Evolutionary conservation across 53 echinoderm and acorn worm genomes (phyloP), one percentile per base, ranked within the genome.

Genomic region (Astropecten irregularis): DNA sequence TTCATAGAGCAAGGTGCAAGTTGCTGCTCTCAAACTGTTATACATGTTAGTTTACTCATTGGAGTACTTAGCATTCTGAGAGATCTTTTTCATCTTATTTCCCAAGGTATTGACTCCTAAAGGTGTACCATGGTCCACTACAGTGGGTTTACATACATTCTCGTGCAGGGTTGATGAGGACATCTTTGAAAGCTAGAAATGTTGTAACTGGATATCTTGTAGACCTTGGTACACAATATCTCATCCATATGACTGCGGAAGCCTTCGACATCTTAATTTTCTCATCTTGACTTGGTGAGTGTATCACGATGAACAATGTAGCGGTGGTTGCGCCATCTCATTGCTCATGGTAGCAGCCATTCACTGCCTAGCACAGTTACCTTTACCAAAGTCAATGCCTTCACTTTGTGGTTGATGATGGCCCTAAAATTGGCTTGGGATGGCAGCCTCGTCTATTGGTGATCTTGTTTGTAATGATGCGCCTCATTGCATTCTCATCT

Each of bases 91-190:
- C 58, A 92, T 81, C 73, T 89, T 89, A 42, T 89, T 84, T 58
- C 74, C 74, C 38, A 92, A 29, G 3, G 90, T 93, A 60, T 79
- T 87, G 22, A 90, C 50, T n/a, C 93, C 90, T n/a, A 90, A 69
- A 15, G 84, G 84, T 34, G 87, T 70, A 92, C 90, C 84, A 90
- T 19, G 84, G 84, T 55, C 63, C 72, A 81, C 69, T 3, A 60
- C 87, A 30, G 52, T 46, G 4, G 63, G 10, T 62, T 85, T 85
- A 85, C 64, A 85, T 74, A 32, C 85, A 74, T 20, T 85, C 63
- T 49, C 6, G 31, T 29, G 46, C 85, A 29, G 85, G 73, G 58
- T 85, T 73, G 2, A 74, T n/a, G n/a, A n/a, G n/a, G 32, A 85
- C 49, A 2, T 31, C 76, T 36, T 74, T 85, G 66, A n/a, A 74